Base-by-base conservation (phyloP, 2,888 invertebrate species). In the Eristalinus aeneus region DNA sequence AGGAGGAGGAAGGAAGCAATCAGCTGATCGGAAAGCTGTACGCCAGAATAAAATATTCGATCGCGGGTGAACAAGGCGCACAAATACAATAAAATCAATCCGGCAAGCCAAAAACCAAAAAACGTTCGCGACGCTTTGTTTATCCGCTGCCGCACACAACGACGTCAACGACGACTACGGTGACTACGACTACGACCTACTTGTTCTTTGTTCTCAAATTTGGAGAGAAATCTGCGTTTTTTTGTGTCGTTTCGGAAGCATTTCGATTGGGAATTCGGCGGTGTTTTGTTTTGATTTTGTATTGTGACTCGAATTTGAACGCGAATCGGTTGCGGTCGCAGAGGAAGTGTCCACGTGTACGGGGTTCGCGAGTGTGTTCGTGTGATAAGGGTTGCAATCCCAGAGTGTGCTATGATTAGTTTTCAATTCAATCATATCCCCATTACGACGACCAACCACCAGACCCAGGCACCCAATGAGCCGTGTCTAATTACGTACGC, bases 331-430 rank as follows among this genome's bases (percentile, higher is more conserved):
- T 22, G 12, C 63, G 72, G 67, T 56, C 32, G 61, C 16, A 3
- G n/a, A n/a, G 16, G 8, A 46, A 6, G 16, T 16, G 6, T 46
- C 16, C 46, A 46, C 46, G 46, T 46, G 46, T 46, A 16, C n/a
- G n/a, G 16, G 8, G 34, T 10, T 34, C 27, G 16, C 46, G 46
- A 16, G 16, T 46, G 16, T 46, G 16, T 16, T n/a, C 16, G 16
- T 16, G 46, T 16, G 20, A 39, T 6, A 53, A 61, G 63, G 39
- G 64, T 36, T 23, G 56, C 63, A 73, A 67, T 32, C 53, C 32
- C 36, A 64, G 27, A 77, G 76, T 76, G 81, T 81, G 81, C 81
- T 81, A 85, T 85, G 85, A 81, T 75, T 76, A 80, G 64, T 73
- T 73, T 81, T 53, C 73, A 77, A 85, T 73, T 77, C 6, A 69